A percentile compares a stretch with the other conserved stretches of the same genome.
Evolutionary conservation across 2,113 vertebrate species (phyloP).

Genomic region (Azemiops feae): DNA sequence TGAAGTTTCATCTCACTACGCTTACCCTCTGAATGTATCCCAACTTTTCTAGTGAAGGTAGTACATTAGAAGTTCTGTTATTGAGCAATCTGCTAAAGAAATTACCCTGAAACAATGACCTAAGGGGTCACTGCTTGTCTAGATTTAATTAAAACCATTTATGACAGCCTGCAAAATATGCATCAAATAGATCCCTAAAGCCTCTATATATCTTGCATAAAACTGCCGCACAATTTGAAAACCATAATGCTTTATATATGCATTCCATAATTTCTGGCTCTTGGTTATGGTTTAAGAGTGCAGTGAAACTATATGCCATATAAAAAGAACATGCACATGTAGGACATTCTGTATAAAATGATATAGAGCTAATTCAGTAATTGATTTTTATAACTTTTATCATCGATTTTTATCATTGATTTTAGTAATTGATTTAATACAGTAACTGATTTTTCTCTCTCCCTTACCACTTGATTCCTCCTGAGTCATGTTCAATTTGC

Average conservation of each 20-base stretch:
- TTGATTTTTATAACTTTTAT: background rate
- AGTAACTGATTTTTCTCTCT: background rate
- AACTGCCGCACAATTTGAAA: background rate
- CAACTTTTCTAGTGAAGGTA: too few relatives aligned
- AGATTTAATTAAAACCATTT: background rate
- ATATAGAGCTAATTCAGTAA: background rate
- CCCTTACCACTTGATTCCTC: constrained; percentile 74
- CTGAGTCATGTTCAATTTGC: constrained; percentile 46
- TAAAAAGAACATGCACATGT: background rate
- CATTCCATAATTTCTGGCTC: background rate
- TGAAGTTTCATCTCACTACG: background rate
- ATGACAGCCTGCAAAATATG: background rate
- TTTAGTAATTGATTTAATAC: background rate
- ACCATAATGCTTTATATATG: background rate
- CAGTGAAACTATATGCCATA: background rate
- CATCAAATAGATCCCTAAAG: background rate
- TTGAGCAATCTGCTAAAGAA: too few relatives aligned
- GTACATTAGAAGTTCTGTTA: too few relatives aligned
- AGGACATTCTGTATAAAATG: background rate
- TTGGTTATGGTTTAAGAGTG: background rate
- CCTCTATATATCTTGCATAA: too few relatives aligned
- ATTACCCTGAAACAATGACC: too few relatives aligned
- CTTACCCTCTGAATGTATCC: background rate
- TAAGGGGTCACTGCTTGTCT: background rate
- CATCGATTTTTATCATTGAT: too few relatives aligned